Base-by-base conservation (phyloP, 2,888 invertebrate genomes). In the Dicyrtomina minuta region DNA sequence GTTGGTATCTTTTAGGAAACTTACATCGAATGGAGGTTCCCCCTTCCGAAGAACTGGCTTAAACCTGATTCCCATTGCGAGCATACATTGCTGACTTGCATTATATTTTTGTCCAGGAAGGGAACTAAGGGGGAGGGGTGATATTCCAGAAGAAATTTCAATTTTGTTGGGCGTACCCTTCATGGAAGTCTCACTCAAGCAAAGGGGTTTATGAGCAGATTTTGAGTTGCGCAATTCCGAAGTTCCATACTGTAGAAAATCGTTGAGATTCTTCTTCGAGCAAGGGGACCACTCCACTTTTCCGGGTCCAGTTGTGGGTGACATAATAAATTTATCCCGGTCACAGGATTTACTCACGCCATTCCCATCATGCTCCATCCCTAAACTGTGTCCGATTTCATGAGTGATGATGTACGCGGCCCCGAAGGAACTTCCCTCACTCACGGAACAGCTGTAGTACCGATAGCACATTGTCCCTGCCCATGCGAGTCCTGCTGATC, bases 301-400 rank as follows among this genome's bases (percentile, higher is more conserved):
- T 12, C 81, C 81, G 0, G 81, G 79, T 8, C 81, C 81, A 0
- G 81, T 80, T 15, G 80, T 79, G 10, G 81, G 80, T 6, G 74
- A 73, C 77, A 77, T 77, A 10, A 77, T 56, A 66, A 72, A 79
- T 12, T 77, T 78, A 33, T 80, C 74, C 0, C 74, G 58, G 49
- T 79, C 78, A 67, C 82, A 82, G 22, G 74, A 73, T 68, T 80
- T 80, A 17, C 77, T 79, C 22, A 75, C 76, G 6, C 73, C 75
- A 12, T 70, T 49, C 1, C 82, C 82, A 70, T 82, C 82, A 73
- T 82, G 82, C 56, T 80, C 79, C 80, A 82, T 81, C 6, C 81
- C 81, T 51, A 82, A 75, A 73, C 81, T 81, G 75, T 82, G 82
- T 0, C 81, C 82, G 76, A 82, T 80, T 73, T 82, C 82, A 70